Base-by-base conservation (phyloP, 2,888 invertebrate genomes). In the Microchrysa polita region DNA sequence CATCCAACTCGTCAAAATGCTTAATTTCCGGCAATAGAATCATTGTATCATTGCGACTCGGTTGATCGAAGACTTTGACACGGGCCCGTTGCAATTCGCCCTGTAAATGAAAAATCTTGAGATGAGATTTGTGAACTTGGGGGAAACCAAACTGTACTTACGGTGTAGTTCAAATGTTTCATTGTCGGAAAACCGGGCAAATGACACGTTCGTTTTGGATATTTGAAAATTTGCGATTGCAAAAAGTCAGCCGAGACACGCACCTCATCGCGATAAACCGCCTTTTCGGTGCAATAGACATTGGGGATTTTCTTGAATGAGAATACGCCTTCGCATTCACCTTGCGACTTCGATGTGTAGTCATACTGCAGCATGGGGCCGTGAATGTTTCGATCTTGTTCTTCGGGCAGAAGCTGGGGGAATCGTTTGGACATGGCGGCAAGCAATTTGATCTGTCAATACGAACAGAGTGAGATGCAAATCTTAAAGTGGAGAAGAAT, bases 141-240 rank as follows among this genome's bases (percentile, higher is more conserved):
- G n/a, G n/a, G n/a, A n/a, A n/a, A n/a, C n/a, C n/a, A n/a, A 16
- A 16, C 12, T 23, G 59, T 67, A 84, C 88, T 84, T 83, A 93
- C 94, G 81, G 86, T 88, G 82, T 95, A 95, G 23, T 91, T 87
- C 48, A 98, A 86, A 84, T 96, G 93, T 78, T 92, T 92, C 84
- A 97, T 88, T 0, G 96, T 96, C 0, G 98, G 97, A 83, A 98
- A 98, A 10, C 98, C 98, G 0, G 94, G 93, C 84, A 91, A 94
- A 81, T 92, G 90, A 5, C 40, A 27, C 16, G 5, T 34, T 20
- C 23, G 53, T 42, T 34, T 9, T 18, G 55, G 55, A 7, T 14
- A 40, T 16, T 55, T 63, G 4, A 55, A 57, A 23, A 20, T 55
- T 2, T 53, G n/a, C 4, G 16, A 20, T 16, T 61, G 79, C 20